Evolutionary conservation across 2,888 invertebrate genomes (phyloP).

Genomic region (Metacarcinus magister): DNA sequence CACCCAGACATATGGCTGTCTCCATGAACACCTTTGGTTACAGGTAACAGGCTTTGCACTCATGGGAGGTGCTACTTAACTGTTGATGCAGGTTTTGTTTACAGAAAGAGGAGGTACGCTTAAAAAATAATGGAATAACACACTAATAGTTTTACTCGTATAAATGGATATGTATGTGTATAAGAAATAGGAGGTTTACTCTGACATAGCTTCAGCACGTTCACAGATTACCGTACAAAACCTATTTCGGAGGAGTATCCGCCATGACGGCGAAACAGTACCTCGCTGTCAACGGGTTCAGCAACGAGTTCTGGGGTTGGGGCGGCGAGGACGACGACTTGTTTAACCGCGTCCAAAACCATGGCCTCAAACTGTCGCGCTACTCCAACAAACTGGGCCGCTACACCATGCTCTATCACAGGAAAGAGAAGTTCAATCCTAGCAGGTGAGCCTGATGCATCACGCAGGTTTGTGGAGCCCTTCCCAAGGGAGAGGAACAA

Average conservation of each 20-base stretch:
- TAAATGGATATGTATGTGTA: neutral
- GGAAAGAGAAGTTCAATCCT: conserved; percentile 95
- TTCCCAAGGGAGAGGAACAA: neutral
- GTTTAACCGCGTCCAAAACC: conserved; percentile 88
- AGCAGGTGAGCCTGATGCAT: conserved; percentile 88
- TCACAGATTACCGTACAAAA: conserved; percentile 93
- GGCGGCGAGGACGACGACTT: conserved; percentile 99
- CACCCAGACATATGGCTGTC: conserved; percentile 87
- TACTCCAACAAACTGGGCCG: conserved; percentile 96
- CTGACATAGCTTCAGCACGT: neutral
- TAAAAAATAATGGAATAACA: neutral
- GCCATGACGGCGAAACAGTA: conserved; percentile 95
- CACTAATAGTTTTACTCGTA: too few species aligned
- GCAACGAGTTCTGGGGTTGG: conserved; percentile 98
- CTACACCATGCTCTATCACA: conserved; percentile 98
- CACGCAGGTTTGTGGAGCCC: neutral
- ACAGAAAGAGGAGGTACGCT: neutral
- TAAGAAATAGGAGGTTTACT: neutral
- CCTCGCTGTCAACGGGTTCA: conserved; percentile 94
- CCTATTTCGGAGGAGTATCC: conserved; percentile 95
- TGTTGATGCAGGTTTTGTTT: neutral
- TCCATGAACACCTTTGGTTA: conserved; percentile 84
- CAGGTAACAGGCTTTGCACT: conserved; percentile 84
- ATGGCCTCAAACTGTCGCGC: conserved; percentile 92
- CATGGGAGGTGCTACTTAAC: neutral